A percentile compares a stretch with the other conserved stretches of the same genome.
These are phyloP conservation scores for Xiphophorus birchmanni DNA, from an alignment of 2,797 vertebrate species.

Conservation along the genomic window DNA sequence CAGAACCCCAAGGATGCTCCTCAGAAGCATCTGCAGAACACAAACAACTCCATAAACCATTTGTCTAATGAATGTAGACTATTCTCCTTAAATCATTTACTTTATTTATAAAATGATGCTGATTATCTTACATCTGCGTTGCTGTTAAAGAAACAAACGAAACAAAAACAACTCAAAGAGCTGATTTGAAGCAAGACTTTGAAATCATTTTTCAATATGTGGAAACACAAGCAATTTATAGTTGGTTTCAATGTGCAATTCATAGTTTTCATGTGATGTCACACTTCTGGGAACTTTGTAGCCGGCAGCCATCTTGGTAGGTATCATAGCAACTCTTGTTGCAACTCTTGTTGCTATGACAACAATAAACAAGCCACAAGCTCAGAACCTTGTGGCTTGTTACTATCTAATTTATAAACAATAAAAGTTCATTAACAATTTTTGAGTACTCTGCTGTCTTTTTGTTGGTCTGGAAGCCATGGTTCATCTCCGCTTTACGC, in stretches of 20 bases:
- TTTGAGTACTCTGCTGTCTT: too few species aligned
- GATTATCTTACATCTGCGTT: neutral
- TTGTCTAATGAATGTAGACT: neutral
- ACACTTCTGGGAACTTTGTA: too few species aligned
- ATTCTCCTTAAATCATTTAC: neutral
- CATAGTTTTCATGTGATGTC: too few species aligned
- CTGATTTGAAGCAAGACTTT: neutral
- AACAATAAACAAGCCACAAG: too few species aligned
- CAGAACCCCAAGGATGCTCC: conserved; percentile 50
- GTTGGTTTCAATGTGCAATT: neutral
- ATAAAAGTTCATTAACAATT: too few species aligned
- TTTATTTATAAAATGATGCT: neutral
- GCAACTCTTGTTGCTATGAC: too few species aligned
- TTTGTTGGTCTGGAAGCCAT: too few species aligned
- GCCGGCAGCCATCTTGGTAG: too few species aligned
- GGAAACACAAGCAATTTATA: neutral
- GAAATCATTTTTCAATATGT: neutral
- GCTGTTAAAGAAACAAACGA: neutral
- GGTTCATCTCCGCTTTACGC: too few species aligned
- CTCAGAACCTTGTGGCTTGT: too few species aligned
- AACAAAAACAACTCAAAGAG: neutral
- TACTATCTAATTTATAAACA: too few species aligned
- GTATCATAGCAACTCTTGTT: too few species aligned
- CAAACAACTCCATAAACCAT: neutral
- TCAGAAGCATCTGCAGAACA: conserved; percentile 38